Conservation (phyloP, 2,888 invertebrate species). For the Lamellibrachia columna region DNA sequence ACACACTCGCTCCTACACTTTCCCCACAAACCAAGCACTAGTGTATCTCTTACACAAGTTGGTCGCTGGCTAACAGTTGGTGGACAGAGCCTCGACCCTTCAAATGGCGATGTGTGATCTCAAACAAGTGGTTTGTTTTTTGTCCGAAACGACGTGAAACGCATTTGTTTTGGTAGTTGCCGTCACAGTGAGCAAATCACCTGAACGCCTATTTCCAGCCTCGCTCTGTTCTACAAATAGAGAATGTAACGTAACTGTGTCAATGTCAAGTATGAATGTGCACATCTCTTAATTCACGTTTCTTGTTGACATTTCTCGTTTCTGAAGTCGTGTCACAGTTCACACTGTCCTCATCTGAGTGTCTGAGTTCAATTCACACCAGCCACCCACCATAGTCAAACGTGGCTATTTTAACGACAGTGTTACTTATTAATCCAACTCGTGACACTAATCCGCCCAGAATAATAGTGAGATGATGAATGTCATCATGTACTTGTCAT, state of each 20-base stretch:
- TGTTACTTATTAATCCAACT: background rate
- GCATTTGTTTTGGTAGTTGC: background rate
- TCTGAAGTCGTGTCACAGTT: background rate
- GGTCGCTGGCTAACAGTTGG: background rate
- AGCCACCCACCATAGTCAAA: background rate
- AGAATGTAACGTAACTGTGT: background rate
- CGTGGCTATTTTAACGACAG: background rate
- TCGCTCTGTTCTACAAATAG: background rate
- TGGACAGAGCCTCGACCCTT: background rate
- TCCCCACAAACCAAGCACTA: background rate
- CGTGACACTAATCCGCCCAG: background rate
- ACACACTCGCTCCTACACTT: no score
- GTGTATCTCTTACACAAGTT: background rate
- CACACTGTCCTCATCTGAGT: background rate
- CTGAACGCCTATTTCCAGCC: background rate
- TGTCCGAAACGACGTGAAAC: background rate
- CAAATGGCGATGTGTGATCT: background rate
- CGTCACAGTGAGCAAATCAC: background rate
- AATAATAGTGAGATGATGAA: background rate
- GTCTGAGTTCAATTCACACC: background rate
- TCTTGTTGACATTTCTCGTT: background rate
- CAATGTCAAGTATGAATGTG: background rate
- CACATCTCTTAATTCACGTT: background rate
- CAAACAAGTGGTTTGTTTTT: background rate
- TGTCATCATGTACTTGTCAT: background rate